Base-by-base conservation (phyloP, 2,113 vertebrate genomes). In the Myotis davidii region DNA sequence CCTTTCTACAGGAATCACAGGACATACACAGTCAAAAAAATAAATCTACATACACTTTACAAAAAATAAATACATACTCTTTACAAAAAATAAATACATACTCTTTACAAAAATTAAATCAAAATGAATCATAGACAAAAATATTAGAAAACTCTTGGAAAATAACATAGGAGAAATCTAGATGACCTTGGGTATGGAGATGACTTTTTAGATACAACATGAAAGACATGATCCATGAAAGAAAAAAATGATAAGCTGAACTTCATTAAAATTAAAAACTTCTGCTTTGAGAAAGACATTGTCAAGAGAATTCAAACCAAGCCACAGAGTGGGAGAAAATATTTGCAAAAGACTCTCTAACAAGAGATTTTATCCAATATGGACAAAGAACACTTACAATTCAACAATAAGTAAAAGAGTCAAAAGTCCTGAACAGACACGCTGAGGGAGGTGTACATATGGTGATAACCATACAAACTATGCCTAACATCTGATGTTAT, bases 261-360 rank as follows among this genome's bases (percentile, higher is more conserved):
- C 61, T 83, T 89, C 17, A 59, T 39, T 86, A 39, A 95, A 89
- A 67, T 54, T 16, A 42, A 82, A 82, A n/a, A 77, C 74, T 76
- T 76, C 73, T n/a, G 48, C 11, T 16, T 23, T 42, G n/a, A 67
- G 42, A 77, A 77, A 90, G 64, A 56, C 0, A 27, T 32, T 23
- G 27, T 42, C 17, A 48, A 85, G 39, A 72, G 56, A 85, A 34
- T 21, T 20, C 50, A 45, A 76, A 87, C n/a, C 7, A 77, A 59
- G 13, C 10, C 70, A 54, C 14, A 11, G 27, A 79, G 12, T 6
- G 7, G 25, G 27, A 52, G 9, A 37, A 70, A 56, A n/a, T 50
- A 20, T n/a, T 37, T 70, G 21, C 32, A 25, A 72, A 93, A 34
- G 34, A 34, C 3, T 3, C 10, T 8, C 29, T 54, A 32, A 56